These are phyloP conservation scores for Agrotis puta DNA, from an alignment of 2,888 invertebrate genomes.

Conservation along the genomic window DNA sequence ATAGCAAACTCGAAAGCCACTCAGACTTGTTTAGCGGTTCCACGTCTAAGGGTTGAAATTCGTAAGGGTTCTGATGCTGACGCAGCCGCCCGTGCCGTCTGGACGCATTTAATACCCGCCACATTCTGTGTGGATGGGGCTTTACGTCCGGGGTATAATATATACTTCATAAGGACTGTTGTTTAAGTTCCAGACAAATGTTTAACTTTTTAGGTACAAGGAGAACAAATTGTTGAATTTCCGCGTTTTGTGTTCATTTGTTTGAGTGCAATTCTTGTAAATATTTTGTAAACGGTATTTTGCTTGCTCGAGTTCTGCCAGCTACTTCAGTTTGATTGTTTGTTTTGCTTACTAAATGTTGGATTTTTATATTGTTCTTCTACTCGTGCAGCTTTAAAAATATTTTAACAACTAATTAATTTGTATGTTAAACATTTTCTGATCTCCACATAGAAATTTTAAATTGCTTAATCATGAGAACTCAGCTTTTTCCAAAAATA, in stretches of 20 bases:
- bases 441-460: conserved; percentile 25
- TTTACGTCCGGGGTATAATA: conserved; percentile 57
- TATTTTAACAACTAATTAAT: no score
- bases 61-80: conserved; percentile 76
- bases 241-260: conserved; percentile 46
- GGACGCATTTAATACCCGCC: conserved; percentile 67
- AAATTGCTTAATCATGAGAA: conserved; percentile 38
- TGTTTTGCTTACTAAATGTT: neutral
- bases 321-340: neutral
- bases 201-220: conserved; percentile 45
- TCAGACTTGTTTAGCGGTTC: conserved; percentile 83
- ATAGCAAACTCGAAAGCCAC: conserved; percentile 72
- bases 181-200: conserved; percentile 54
- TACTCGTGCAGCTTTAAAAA: neutral
- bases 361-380: neutral
- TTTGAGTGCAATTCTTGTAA: conserved; percentile 30
- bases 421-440: neutral
- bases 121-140: conserved; percentile 61
- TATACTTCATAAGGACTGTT: conserved; percentile 53
- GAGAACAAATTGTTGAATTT: conserved; percentile 39
- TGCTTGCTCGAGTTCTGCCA: neutral
- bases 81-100: conserved; percentile 76
- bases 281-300: conserved; percentile 8
- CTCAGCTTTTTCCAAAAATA: conserved; percentile 11
- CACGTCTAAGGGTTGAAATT: conserved; percentile 79